These are phyloP conservation scores for Heliconius aoede DNA, from an alignment of 2,888 invertebrate species.

Conservation along the genomic window DNA sequence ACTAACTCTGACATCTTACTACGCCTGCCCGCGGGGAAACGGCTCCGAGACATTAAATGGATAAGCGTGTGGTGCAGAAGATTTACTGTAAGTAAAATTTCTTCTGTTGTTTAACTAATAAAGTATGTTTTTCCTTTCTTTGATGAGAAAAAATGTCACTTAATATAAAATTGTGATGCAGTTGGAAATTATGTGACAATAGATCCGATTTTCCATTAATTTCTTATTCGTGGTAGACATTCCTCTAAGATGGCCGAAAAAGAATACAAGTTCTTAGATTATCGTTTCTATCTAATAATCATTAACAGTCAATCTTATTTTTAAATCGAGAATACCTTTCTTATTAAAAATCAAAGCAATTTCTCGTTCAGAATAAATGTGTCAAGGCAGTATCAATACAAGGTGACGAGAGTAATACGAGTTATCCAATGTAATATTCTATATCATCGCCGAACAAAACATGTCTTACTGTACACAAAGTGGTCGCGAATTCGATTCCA, in stretches of 20 bases:
- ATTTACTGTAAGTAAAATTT: slow-evolving; percentile 89
- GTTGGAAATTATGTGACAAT: no score
- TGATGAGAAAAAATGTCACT: no score
- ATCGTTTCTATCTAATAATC: no score
- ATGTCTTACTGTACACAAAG: no score
- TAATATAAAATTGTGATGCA: no score
- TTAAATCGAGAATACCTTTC: neutral
- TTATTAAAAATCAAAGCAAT: neutral
- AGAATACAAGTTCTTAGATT: no score
- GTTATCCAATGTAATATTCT: neutral
- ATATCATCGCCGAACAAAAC: neutral
- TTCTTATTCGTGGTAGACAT: no score
- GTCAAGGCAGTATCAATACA: slow-evolving; percentile 1
- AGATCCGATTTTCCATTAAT: no score
- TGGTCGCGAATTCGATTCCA: no score
- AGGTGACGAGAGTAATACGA: neutral
- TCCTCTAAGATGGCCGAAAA: no score
- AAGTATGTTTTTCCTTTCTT: no score
- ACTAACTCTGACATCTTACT: slow-evolving; percentile 92
- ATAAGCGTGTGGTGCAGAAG: slow-evolving; percentile 95
- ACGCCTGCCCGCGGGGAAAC: slow-evolving; percentile 91
- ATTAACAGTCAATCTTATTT: neutral
- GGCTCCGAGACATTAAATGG: slow-evolving; percentile 94
- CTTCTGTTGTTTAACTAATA: neutral
- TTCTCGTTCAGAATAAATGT: neutral